Base-by-base conservation (phyloP, 2,888 invertebrate genomes). In the Eupithecia abbreviata region DNA sequence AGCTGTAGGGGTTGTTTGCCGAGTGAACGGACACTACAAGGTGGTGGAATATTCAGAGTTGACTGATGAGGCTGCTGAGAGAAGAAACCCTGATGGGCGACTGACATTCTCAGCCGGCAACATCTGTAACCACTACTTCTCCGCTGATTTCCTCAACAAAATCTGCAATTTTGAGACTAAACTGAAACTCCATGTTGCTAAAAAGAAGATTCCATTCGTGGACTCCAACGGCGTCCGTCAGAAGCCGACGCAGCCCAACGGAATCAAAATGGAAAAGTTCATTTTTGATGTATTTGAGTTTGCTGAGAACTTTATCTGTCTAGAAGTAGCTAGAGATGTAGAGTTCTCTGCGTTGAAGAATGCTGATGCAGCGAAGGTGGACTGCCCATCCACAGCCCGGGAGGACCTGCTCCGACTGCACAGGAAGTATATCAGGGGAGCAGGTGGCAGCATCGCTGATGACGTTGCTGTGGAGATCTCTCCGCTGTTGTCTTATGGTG, bases 291-390 rank as follows among this genome's bases (percentile, higher is more conserved):
- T 99, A 0, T 99, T 99, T 88, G 98, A 98, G 87, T 98, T 98
- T 91, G 97, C 99, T 0, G 96, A 98, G 81, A 97, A 97, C 84
- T 98, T 99, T 87, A 98, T 98, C 13, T 98, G 98, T 7, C 98
- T 99, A 96, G 99, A 99, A 93, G 98, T 98, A 0, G 96, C 97
- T 0, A 96, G 99, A 69, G 97, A 98, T 83, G 97, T 98, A 78
- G 99, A 99, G 90, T 99, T 99, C 90, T 98, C 99, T 84, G 99
- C 99, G 0, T 92, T 99, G 82, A 99, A 99, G 89, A 99, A 99
- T 91, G 96, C 98, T 1, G 98, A 99, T 89, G 95, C 96, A 0
- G 97, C 96, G 0, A 97, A 97, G 62, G 98, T 98, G 87, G 99
- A 99, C 92, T 99, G 98, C 77, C 98, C 99, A 0, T 96, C 97